phyloP scores from a whole-genome alignment of 92 coral and sea anemone species.

The Palythoa caribaeorum region DNA sequence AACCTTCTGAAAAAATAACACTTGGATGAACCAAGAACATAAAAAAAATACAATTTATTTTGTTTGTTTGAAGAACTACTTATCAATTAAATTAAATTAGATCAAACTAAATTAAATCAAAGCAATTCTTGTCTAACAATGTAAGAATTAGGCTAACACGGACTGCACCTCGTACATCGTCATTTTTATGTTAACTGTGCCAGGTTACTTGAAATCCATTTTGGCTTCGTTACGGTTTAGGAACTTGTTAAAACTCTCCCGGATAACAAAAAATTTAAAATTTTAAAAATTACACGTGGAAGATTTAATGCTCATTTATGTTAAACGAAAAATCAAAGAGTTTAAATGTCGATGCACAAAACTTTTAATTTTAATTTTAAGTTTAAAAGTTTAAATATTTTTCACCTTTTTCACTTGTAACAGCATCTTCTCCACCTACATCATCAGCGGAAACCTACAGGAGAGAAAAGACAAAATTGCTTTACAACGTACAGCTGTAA shows the following conservation, averaged over 20 bases:
- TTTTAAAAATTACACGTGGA: no score
- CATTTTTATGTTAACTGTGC: no score
- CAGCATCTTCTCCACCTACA: not conserved
- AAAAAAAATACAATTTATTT: not conserved
- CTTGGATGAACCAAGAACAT: not conserved
- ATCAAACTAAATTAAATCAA: not conserved
- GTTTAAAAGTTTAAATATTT: not conserved
- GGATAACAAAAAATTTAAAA: no score
- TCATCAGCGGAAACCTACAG: constrained; percentile 10
- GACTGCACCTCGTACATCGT: no score
- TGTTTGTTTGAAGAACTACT: not conserved
- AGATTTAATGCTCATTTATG: not conserved
- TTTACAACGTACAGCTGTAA: not conserved
- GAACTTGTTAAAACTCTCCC: no score
- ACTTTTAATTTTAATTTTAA: not conserved
- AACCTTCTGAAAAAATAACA: no score
- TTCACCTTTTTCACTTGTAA: constrained; percentile 27
- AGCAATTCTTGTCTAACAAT: no score
- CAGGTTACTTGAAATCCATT: no score
- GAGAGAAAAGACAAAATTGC: no score
- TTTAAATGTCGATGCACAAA: not conserved
- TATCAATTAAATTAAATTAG: not conserved
- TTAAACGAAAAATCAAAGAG: not conserved
- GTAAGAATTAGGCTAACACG: no score
- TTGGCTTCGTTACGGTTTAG: no score